Evolutionary conservation across 2,797 vertebrate species (phyloP), one percentile per base, ranked within the genome.

Genomic region (Alfaro cultratus): DNA sequence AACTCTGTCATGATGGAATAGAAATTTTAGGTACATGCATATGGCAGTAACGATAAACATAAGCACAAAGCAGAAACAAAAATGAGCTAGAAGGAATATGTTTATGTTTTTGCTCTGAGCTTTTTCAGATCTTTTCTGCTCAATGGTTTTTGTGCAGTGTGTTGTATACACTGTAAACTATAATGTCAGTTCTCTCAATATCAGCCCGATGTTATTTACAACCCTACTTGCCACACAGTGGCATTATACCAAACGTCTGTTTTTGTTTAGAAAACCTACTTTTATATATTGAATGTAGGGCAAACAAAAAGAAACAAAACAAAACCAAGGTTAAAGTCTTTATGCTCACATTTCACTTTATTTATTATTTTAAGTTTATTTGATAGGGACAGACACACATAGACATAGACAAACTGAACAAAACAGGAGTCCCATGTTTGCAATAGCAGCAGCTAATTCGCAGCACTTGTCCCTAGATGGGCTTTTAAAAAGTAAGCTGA

Each of bases 31-130:
- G 26, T n/a, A 26, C 34, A 71, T 12, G 16, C 31, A 68, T 23
- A 70, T 3, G 0, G 2, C 62, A 67, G 36, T 67, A 67, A 18
- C n/a, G 39, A 29, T 74, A 1, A 9, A 31, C 7, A 13, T 47
- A 57, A 21, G 62, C 18, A 36, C 62, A 39, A 39, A 67, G 62
- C 34, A 67, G 34, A 67, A 18, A 64, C 5, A 36, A 26, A 67
- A n/a, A 70, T 45, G 36, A 36, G 1, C 67, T 67, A 76, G 84
- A 85, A 83, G 47, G 83, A 83, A 53, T 76, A 53, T 85, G 5
- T 12, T 82, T 12, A 86, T 85, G 87, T 88, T 80, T 77, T 88
- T 88, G 78, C 77, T 82, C 76, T 71, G 80, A 64, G 79, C 91
- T 88, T 81, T 84, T 71, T 73, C 46, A 21, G 62, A 80, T 86